Evolutionary conservation across 2,113 vertebrate species (phyloP), one percentile per base, ranked within the genome.

Genomic region (Cebidichthys violaceus): DNA sequence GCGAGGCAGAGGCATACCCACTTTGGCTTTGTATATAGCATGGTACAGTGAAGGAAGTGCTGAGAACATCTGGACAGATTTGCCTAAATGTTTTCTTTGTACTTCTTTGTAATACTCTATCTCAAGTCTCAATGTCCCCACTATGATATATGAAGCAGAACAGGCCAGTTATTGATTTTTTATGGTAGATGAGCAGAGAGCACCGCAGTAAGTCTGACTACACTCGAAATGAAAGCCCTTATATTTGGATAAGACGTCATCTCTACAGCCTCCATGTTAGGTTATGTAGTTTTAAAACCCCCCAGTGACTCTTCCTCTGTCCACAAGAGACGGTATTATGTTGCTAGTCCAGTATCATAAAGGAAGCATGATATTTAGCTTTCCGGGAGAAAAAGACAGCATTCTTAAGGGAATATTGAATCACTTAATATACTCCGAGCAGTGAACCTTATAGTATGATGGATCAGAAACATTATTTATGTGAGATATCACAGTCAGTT

Each of bases 11-110:
- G 47, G 76, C 84, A 77, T 81, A 86, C 86, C 85, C 87, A 84
- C 77, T 83, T 89, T 78, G 86, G 90, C 90, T 93, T 93, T 93
- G 92, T 94, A 92, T 85, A 93, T 94, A 94, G 92, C 91, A 92
- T 88, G 91, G 83, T 79, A 70, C 78, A 69, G 82, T 89, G 81
- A 76, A 86, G 87, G 79, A 85, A 78, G 70, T 82, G 86, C 85
- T 87, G 90, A 89, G 81, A 78, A 84, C 88, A 83, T 86, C 81
- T 72, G 35, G 87, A 87, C 81, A 84, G 61, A 89, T 78, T 70
- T 88, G 72, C 81, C 78, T 84, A 65, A 82, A 82, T 89, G 84
- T 91, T 89, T 91, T 89, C 86, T 91, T 89, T 92, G 90, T 90
- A 91, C 86, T 90, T 90, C 89, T 92, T 90, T 90, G 83, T 94